Conservation (phyloP, 2,113 vertebrate genomes). For the Hemiscyllium ocellatum region DNA sequence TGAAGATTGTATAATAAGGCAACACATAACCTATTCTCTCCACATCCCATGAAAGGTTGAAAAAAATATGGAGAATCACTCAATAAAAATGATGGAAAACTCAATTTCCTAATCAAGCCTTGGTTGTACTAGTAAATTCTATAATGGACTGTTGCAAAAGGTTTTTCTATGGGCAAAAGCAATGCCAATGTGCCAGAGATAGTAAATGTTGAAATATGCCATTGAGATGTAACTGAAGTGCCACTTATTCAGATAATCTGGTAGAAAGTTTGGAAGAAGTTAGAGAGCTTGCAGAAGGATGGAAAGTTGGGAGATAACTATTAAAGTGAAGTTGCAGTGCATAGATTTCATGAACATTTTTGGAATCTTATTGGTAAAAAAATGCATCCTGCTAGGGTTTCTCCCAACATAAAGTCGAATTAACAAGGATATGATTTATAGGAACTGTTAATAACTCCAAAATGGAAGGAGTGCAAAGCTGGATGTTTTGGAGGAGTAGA, state of each 20-base stretch:
- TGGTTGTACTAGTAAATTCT: not conserved
- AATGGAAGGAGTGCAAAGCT: not conserved
- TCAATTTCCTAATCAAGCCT: not conserved
- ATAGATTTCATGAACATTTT: no score
- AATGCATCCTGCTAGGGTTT: no score
- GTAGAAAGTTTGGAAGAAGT: not conserved
- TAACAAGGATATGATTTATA: no score
- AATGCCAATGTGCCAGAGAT: not conserved
- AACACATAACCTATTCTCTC: no score
- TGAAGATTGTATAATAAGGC: not conserved
- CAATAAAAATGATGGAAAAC: not conserved
- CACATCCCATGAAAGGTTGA: no score
- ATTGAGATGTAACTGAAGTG: not conserved
- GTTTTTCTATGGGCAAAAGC: not conserved
- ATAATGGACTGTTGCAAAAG: not conserved
- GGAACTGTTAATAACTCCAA: not conserved
- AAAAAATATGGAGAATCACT: not conserved
- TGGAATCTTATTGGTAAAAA: no score
- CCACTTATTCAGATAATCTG: not conserved
- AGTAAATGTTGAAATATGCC: not conserved
- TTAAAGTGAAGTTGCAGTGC: no score
- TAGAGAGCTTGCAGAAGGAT: not conserved
- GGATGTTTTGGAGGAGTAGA: no score
- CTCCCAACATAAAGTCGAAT: no score
- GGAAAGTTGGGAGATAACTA: not conserved